Conservation (phyloP, 2,113 vertebrate genomes). For the Rutilus rutilus region DNA sequence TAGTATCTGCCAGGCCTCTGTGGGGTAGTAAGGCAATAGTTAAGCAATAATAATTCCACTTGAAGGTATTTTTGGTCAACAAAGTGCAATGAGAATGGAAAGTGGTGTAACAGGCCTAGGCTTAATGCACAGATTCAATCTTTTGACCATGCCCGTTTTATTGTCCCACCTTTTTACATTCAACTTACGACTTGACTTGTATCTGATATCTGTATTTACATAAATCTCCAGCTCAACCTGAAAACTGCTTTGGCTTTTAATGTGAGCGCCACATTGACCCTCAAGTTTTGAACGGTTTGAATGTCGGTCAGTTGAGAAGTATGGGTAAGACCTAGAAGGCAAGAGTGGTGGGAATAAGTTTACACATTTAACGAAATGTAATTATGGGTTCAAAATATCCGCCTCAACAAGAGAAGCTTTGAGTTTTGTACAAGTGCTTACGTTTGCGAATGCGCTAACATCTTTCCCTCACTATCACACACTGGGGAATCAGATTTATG, state of each 20-base stretch:
- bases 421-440: background rate
- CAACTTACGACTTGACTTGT: background rate
- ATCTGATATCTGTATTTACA: background rate
- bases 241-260: background rate
- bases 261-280: background rate
- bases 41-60: background rate
- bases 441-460: background rate
- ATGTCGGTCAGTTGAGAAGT: background rate
- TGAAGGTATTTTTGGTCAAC: background rate
- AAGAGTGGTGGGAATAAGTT: background rate
- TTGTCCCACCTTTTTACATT: background rate
- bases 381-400: background rate
- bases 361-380: background rate
- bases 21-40: background rate
- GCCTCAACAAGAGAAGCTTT: background rate
- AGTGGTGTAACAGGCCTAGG: background rate
- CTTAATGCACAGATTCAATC: background rate
- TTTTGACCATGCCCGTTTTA: background rate
- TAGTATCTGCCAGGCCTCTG: constrained; percentile 81
- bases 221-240: background rate
- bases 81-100: background rate
- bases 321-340: background rate
- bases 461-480: background rate
- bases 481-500: background rate
- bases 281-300: background rate